Percentiles rank a stretch among this genome's conserved stretches.
Evolutionary conservation across 2,797 vertebrate genomes (phyloP).

Genomic region (Carcharodon carcharias): DNA sequence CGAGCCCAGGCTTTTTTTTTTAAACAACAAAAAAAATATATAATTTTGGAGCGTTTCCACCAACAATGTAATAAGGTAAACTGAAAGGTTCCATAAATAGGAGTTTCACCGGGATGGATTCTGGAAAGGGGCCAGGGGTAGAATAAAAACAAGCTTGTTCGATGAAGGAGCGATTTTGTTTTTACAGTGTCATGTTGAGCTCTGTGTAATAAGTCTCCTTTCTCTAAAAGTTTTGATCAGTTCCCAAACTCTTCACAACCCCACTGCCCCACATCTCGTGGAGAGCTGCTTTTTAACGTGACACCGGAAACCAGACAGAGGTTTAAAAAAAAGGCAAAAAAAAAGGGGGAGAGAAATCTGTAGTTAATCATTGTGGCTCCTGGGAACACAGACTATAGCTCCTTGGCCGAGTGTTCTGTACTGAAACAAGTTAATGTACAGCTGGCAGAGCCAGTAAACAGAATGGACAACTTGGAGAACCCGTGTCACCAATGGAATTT

Average conservation of each 20-base stretch:
- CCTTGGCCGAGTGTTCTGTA: not conserved
- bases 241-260: not conserved
- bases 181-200: not conserved
- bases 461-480: not conserved
- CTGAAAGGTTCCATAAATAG: not conserved
- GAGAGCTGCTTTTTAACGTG: not conserved
- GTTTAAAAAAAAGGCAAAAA: too few species aligned
- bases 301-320: not conserved
- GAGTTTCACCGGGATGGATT: not conserved
- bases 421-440: not conserved
- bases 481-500: not conserved
- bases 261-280: not conserved
- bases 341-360: not conserved
- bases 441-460: not conserved
- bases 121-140: not conserved
- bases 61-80: not conserved
- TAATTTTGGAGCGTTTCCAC: too few species aligned
- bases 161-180: not conserved
- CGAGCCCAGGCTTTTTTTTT: too few species aligned
- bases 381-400: not conserved
- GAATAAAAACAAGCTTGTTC: constrained; percentile 9
- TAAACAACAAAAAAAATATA: too few species aligned
- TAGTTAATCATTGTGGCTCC: not conserved
- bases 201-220: not conserved
- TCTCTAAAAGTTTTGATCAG: not conserved